Evolutionary conservation across 2,113 vertebrate species (phyloP).

Genomic region (Spizaetus ornatus): DNA sequence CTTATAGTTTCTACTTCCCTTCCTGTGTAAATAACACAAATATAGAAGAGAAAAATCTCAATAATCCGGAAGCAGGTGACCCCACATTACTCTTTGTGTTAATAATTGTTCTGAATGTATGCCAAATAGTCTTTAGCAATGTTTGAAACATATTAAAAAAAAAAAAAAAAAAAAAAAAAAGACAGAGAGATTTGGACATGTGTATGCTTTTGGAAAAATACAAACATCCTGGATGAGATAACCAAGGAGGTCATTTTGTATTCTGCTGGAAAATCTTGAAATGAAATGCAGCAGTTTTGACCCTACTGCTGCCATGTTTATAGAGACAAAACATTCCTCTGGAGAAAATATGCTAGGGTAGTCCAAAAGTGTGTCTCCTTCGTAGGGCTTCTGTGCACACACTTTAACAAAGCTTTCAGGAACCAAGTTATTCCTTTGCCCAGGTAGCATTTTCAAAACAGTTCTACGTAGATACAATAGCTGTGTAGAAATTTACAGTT

Average conservation of each 20-base stretch:
- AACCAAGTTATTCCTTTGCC: neutral
- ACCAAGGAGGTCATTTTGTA: neutral
- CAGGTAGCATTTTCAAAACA: neutral
- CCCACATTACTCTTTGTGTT: neutral
- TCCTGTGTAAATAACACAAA: neutral
- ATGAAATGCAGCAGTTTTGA: neutral
- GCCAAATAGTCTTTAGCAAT: neutral
- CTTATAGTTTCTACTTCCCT: neutral
- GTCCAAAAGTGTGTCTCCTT: neutral
- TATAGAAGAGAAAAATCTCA: neutral
- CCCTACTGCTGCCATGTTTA: neutral
- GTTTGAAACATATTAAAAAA: neutral
- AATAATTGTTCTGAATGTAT: neutral
- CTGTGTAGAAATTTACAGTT: neutral
- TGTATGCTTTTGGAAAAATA: neutral
- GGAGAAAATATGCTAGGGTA: neutral
- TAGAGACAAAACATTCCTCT: neutral
- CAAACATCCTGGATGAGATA: slow-evolving; percentile 16
- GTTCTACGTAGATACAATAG: neutral
- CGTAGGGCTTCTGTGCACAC: neutral
- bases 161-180: no score
- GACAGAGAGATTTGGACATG: neutral
- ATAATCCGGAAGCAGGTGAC: neutral
- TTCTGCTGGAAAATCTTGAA: neutral
- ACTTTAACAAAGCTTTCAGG: neutral